Conservation (phyloP, 2,888 invertebrate species). For the Athalia circularis region DNA sequence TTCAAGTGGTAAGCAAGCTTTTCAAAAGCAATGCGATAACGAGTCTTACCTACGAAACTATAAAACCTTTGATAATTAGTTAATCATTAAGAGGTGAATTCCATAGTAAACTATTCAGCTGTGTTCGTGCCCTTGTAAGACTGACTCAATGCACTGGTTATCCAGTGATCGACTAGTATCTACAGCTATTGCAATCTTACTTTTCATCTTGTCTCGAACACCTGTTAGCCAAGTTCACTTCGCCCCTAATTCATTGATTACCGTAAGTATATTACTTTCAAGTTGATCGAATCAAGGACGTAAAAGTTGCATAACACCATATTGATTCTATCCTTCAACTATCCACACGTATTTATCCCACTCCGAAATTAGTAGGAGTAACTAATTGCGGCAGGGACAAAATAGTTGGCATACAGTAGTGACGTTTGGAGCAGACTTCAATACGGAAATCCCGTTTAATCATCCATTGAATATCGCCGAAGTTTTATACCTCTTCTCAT, state of each 20-base stretch:
- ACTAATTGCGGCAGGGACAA: no score
- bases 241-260: no score
- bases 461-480: not conserved
- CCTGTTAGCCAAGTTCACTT: no score
- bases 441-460: not conserved
- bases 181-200: no score
- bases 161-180: not conserved
- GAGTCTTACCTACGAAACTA: no score
- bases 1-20: not conserved
- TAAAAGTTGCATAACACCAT: not conserved
- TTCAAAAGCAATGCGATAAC: not conserved
- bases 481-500: conserved; percentile 37
- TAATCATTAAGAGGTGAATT: not conserved
- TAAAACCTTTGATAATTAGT: not conserved
- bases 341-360: no score
- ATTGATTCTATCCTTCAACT: no score
- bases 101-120: not conserved
- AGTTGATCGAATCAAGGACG: no score
- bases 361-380: no score
- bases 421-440: not conserved
- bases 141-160: not conserved
- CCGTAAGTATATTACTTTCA: no score
- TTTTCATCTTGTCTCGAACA: no score
- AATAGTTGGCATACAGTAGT: not conserved
- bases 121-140: not conserved